Evolutionary conservation across 2,113 vertebrate species (phyloP).

Genomic region (Tragulus kanchil): DNA sequence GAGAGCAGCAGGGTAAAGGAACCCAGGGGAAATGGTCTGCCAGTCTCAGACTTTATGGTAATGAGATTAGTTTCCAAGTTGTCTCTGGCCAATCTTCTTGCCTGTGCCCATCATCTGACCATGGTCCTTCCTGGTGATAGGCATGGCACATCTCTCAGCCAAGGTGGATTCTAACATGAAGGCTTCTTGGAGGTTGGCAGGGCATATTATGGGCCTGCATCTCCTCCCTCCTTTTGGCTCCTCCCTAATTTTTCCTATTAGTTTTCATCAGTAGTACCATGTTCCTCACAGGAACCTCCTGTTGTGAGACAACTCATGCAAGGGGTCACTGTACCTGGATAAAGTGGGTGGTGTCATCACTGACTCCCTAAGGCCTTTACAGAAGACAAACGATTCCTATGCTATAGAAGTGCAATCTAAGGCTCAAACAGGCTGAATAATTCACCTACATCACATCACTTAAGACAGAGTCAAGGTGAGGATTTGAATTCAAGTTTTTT

Average conservation of each 20-base stretch:
- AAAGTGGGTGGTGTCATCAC: neutral
- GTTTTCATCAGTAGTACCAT: neutral
- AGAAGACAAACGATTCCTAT: neutral
- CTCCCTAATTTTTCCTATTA: neutral
- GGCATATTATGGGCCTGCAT: neutral
- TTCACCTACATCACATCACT: neutral
- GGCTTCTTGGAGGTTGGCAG: neutral
- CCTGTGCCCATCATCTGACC: neutral
- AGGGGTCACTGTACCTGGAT: neutral
- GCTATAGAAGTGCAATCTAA: neutral
- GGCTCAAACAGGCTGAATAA: neutral
- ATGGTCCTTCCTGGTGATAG: neutral
- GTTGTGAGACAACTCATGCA: neutral
- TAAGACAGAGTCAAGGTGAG: neutral
- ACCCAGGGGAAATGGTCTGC: neutral
- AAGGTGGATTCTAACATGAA: neutral
- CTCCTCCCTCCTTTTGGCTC: neutral
- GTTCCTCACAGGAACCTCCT: neutral
- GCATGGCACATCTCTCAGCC: neutral
- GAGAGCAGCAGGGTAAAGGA: neutral
- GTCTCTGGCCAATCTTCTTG: neutral
- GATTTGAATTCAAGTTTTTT: constrained; percentile 15
- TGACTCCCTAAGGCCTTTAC: neutral
- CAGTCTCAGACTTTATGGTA: neutral
- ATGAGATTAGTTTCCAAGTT: neutral